Conservation (phyloP, 2,888 invertebrate genomes). For the Thera obeliscata region DNA sequence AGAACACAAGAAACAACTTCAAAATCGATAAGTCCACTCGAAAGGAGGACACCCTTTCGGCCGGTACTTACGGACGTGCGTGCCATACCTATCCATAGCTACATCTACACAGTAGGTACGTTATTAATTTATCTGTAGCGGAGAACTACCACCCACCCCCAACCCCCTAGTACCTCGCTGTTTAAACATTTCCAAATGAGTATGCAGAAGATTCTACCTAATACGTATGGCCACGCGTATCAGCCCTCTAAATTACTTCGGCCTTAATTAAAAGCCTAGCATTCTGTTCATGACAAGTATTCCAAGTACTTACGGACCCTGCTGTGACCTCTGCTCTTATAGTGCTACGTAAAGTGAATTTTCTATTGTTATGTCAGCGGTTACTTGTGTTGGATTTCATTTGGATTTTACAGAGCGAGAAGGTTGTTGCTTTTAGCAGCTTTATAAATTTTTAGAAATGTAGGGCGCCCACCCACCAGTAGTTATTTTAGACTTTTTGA, state of each 20-base stretch:
- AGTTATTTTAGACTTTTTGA: no score
- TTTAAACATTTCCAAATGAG: slow-evolving; percentile 84
- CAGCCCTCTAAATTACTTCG: slow-evolving; percentile 80
- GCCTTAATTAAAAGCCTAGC: slow-evolving; percentile 83
- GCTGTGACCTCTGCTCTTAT: slow-evolving; percentile 59
- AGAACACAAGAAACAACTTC: slow-evolving; percentile 15
- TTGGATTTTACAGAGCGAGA: slow-evolving; percentile 36
- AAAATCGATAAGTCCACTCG: slow-evolving; percentile 37
- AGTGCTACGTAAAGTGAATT: slow-evolving; percentile 67
- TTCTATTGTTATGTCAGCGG: slow-evolving; percentile 44
- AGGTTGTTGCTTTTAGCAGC: slow-evolving; percentile 1
- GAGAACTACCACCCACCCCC: slow-evolving; percentile 75
- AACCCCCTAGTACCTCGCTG: slow-evolving; percentile 56
- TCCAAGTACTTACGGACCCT: slow-evolving; percentile 59
- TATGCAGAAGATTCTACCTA: slow-evolving; percentile 80
- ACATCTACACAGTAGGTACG: slow-evolving; percentile 59
- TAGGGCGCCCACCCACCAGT: no score
- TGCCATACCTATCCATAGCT: slow-evolving; percentile 69
- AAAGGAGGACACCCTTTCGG: slow-evolving; percentile 54
- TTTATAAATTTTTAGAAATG: background rate
- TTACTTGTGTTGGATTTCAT: slow-evolving; percentile 42
- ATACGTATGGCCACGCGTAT: slow-evolving; percentile 72
- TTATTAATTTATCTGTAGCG: slow-evolving; percentile 84
- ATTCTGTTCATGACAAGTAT: slow-evolving; percentile 83
- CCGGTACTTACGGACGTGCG: slow-evolving; percentile 71